phyloP scores from a whole-genome alignment of 2,797 vertebrate species.

The Alectoris magna region DNA sequence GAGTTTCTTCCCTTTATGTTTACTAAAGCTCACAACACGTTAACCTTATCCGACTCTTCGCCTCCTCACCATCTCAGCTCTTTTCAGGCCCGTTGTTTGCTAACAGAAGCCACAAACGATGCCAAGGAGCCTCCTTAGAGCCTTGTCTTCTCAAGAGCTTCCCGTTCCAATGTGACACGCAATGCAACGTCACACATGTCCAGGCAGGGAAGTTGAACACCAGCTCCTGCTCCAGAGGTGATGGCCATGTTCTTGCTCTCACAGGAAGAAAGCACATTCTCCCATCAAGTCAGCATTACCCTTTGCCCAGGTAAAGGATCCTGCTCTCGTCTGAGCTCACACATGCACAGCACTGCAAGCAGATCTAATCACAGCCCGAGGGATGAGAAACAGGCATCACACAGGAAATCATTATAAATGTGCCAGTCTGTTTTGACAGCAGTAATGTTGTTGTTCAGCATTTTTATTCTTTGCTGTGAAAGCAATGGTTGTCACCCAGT shows the following conservation, averaged over 20 bases:
- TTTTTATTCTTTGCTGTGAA: background rate
- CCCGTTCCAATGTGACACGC: rapidly evolving
- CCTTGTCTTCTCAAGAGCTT: background rate
- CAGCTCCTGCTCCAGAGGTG: background rate
- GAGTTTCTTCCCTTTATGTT: background rate
- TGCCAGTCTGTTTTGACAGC: background rate
- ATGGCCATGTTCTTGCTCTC: rapidly evolving
- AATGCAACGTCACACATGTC: rapidly evolving
- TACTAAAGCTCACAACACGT: background rate
- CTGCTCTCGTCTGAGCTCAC: background rate
- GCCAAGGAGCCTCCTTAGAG: background rate
- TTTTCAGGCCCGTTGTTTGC: background rate
- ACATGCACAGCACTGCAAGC: rapidly evolving
- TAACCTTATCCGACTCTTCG: background rate
- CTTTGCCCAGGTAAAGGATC: background rate
- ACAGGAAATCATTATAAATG: background rate
- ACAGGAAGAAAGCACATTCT: background rate
- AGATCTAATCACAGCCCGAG: background rate
- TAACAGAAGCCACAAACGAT: background rate
- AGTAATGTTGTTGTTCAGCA: background rate
- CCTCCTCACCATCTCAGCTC: background rate
- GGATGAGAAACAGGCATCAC: background rate
- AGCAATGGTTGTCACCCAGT: background rate
- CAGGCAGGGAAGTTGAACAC: background rate
- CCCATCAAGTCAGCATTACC: background rate